Evolutionary conservation across 2,113 vertebrate species (phyloP).

Genomic region (Charadrius vociferus): DNA sequence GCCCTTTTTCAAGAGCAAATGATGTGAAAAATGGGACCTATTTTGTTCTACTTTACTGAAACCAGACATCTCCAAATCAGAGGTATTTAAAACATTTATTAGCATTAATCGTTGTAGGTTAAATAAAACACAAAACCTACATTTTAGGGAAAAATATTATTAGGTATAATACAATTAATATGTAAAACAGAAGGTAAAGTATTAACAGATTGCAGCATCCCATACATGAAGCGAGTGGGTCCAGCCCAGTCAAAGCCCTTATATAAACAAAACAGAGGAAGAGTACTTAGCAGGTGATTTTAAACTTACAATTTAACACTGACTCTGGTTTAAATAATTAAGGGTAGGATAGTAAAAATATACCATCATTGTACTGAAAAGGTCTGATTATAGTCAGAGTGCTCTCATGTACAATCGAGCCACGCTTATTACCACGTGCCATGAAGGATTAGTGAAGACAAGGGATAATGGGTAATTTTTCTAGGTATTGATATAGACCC

Average conservation of each 20-base stretch:
- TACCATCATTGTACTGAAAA: neutral
- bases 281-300: conserved; percentile 1
- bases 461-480: neutral
- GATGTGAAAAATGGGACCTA: neutral
- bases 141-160: conserved; percentile 40
- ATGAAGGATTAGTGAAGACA: neutral
- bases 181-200: conserved; percentile 30
- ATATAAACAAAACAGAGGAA: conserved; percentile 57
- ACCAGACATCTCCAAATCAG: neutral
- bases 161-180: conserved; percentile 57
- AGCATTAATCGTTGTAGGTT: conserved; percentile 63
- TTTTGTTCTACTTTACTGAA: conserved; percentile 16
- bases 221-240: conserved; percentile 70
- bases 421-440: neutral
- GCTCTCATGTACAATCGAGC: neutral
- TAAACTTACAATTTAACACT: neutral
- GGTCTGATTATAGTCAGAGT: neutral
- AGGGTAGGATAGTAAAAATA: neutral
- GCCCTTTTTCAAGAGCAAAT: neutral
- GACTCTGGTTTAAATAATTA: conserved; percentile 53
- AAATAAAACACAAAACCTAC: conserved; percentile 66
- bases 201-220: conserved; percentile 58
- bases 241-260: conserved; percentile 78
- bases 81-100: conserved; percentile 77
- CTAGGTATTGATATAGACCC: neutral